Evolutionary conservation across 2,113 vertebrate genomes (phyloP).

Genomic region (Chaenocephalus aceratus): DNA sequence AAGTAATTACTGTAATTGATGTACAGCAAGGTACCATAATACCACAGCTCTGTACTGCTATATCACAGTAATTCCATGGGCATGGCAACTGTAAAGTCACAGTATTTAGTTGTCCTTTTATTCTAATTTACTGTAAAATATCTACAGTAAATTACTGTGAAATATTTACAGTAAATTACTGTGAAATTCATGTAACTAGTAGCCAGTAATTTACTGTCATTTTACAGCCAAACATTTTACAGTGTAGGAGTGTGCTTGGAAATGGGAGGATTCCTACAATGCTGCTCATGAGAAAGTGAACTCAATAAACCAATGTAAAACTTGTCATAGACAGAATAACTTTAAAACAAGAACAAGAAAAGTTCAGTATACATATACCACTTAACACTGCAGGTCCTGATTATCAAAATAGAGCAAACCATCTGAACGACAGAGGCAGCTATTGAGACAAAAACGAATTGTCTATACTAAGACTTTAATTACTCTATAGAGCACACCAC

Average conservation of each 20-base stretch:
- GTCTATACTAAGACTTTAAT: conserved; percentile 12
- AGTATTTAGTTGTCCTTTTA: too few species aligned
- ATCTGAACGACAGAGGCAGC: neutral
- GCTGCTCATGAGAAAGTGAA: neutral
- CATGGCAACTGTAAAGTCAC: too few species aligned
- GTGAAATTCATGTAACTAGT: too few species aligned
- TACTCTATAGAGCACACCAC: neutral
- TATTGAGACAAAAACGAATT: neutral
- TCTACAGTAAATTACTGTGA: too few species aligned
- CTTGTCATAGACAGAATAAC: neutral
- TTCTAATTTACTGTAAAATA: too few species aligned
- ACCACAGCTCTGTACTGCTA: too few species aligned
- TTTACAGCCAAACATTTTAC: too few species aligned
- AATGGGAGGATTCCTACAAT: neutral
- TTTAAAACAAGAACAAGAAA: neutral
- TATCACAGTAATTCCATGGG: too few species aligned
- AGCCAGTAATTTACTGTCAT: too few species aligned
- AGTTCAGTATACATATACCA: neutral
- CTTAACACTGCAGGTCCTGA: neutral
- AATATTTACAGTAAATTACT: too few species aligned
- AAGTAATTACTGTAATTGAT: too few species aligned
- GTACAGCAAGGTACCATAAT: too few species aligned
- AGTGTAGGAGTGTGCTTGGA: neutral
- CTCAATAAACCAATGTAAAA: neutral
- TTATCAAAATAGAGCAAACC: neutral